phyloP scores from a whole-genome alignment of 2,888 invertebrate species.

The Keiferia lycopersicella region DNA sequence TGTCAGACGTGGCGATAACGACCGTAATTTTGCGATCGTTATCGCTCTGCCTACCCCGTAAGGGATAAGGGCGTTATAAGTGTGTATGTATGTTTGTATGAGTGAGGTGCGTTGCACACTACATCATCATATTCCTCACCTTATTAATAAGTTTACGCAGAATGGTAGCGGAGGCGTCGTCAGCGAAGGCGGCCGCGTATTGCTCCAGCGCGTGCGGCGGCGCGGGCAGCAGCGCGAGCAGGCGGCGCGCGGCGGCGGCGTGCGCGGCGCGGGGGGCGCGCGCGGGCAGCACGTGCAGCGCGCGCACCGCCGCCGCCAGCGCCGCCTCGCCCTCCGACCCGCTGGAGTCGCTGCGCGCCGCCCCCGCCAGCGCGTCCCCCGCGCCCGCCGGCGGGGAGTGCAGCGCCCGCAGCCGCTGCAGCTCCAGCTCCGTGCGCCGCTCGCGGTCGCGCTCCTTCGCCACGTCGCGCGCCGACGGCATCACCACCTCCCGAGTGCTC shows the following conservation, averaged over 20 bases:
- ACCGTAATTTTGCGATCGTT: no score
- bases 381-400: background rate
- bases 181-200: background rate
- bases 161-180: background rate
- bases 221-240: constrained; percentile 21
- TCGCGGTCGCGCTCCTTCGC: constrained; percentile 26
- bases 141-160: background rate
- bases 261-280: constrained; percentile 22
- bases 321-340: constrained; percentile 48
- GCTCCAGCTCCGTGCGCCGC: constrained; percentile 23
- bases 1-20: no score
- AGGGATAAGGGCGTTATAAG: no score
- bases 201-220: constrained; percentile 8
- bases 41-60: no score
- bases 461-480: constrained; percentile 24
- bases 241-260: constrained; percentile 27
- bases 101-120: no score
- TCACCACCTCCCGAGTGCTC: background rate
- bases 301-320: constrained; percentile 42
- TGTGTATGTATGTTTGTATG: no score
- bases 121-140: background rate
- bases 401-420: constrained; percentile 16
- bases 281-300: constrained; percentile 34
- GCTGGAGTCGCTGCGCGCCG: constrained; percentile 43
- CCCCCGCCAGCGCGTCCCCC: no score